Evolutionary conservation across 2,888 invertebrate species (phyloP).

Genomic region (Homarus gammarus): DNA sequence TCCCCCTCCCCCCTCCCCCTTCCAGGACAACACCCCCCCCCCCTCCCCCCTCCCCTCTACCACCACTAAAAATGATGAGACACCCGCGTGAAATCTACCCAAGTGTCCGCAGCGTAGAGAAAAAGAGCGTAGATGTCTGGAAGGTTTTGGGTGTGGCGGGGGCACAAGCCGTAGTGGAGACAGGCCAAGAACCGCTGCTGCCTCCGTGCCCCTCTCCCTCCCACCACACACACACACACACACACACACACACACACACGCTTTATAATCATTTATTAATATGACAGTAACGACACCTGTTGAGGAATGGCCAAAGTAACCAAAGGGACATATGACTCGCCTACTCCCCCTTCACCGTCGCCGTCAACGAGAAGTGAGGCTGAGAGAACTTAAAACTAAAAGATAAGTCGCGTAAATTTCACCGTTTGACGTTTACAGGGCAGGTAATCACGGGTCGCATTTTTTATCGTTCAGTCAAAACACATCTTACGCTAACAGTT

Average conservation of each 20-base stretch:
- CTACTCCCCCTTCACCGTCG: background rate
- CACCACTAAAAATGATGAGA: background rate
- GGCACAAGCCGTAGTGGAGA: constrained; percentile 13
- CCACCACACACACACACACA: no score
- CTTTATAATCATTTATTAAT: background rate
- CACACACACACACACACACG: background rate
- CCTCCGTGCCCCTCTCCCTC: no score
- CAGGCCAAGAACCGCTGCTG: no score
- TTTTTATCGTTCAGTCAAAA: constrained; percentile 49
- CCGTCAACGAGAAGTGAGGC: background rate
- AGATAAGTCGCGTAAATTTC: constrained; percentile 42
- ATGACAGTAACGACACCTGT: background rate
- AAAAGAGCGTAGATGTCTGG: background rate
- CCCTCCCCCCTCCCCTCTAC: no score
- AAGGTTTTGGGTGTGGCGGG: constrained; percentile 21
- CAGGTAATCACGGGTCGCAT: constrained; percentile 35
- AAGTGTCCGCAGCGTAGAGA: background rate
- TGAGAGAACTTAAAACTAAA: background rate
- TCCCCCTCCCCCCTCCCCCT: no score
- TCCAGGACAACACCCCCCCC: no score
- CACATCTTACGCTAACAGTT: constrained; percentile 45
- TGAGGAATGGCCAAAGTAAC: background rate
- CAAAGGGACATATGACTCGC: background rate
- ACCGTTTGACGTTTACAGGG: constrained; percentile 14
- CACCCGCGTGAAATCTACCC: constrained; percentile 19